Evolutionary conservation across 2,888 invertebrate genomes (phyloP).

Genomic region (Auanema freiburgensis): DNA sequence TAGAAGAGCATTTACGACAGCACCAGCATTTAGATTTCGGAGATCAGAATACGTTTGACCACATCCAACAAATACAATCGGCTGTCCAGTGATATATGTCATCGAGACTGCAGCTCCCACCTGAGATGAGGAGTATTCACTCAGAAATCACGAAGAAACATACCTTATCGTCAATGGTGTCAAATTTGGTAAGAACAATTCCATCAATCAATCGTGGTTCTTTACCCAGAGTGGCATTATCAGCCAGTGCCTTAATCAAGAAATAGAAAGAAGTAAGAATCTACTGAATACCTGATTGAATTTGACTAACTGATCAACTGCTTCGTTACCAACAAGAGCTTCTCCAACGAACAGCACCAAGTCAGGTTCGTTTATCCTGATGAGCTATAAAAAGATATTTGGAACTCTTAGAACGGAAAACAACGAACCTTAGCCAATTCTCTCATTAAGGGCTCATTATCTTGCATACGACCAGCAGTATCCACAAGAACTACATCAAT

Average conservation of each 20-base stretch:
- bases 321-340: constrained; percentile 98
- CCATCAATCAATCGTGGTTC: constrained; percentile 94
- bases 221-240: constrained; percentile 75
- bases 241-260: constrained; percentile 77
- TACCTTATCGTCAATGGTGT: constrained; percentile 97
- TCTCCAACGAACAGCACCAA: constrained; percentile 98
- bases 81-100: constrained; percentile 99
- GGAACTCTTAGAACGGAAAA: neutral
- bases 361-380: constrained; percentile 95
- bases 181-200: constrained; percentile 98
- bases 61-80: constrained; percentile 97
- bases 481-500: constrained; percentile 94
- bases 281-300: constrained; percentile 74
- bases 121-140: constrained; percentile 49
- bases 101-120: constrained; percentile 98
- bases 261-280: too few species aligned
- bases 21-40: constrained; percentile 90
- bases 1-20: constrained; percentile 93
- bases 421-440: constrained; percentile 82
- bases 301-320: constrained; percentile 96
- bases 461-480: constrained; percentile 99
- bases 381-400: constrained; percentile 71
- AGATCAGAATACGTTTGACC: constrained; percentile 98
- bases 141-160: neutral
- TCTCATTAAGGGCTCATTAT: constrained; percentile 98